These are phyloP conservation scores for Eristalinus sepulchralis DNA, from an alignment of 2,888 invertebrate species.

Conservation along the genomic window DNA sequence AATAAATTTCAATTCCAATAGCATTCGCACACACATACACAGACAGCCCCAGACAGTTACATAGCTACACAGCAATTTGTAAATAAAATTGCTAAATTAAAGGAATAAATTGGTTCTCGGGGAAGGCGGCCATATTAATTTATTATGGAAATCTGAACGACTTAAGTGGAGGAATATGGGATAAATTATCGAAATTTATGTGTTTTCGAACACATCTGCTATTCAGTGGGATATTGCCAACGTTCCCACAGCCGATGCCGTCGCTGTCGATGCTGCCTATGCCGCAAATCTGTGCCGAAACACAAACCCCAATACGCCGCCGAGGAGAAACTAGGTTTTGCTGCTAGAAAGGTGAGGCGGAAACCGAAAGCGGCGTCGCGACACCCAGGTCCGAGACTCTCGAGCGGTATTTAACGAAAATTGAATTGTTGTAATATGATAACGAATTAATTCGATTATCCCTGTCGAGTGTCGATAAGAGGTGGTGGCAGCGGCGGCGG, in stretches of 20 bases:
- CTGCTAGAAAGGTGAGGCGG: conserved; percentile 10
- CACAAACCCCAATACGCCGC: not conserved
- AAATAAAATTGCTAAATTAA: conserved; percentile 79
- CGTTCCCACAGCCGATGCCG: not conserved
- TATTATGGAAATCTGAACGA: conserved; percentile 80
- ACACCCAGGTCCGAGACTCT: too few species aligned
- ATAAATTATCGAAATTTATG: conserved; percentile 80
- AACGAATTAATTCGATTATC: conserved; percentile 49
- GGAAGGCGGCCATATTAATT: conserved; percentile 75
- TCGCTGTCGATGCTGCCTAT: too few species aligned
- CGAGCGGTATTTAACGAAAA: conserved; percentile 17
- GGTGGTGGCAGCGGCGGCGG: conserved; percentile 7
- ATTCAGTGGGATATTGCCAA: conserved; percentile 30
- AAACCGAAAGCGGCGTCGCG: not conserved
- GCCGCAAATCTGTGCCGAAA: not conserved
- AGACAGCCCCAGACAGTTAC: not conserved
- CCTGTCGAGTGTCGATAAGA: conserved; percentile 23
- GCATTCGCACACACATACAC: conserved; percentile 27
- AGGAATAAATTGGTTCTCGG: conserved; percentile 76
- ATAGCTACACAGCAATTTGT: conserved; percentile 75
- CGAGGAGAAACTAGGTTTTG: conserved; percentile 14
- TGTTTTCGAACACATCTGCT: conserved; percentile 75
- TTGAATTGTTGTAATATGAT: conserved; percentile 51
- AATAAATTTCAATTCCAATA: conserved; percentile 71
- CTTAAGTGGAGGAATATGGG: conserved; percentile 80